Conservation (phyloP, 2,797 vertebrate species). For the Psittacula echo region DNA sequence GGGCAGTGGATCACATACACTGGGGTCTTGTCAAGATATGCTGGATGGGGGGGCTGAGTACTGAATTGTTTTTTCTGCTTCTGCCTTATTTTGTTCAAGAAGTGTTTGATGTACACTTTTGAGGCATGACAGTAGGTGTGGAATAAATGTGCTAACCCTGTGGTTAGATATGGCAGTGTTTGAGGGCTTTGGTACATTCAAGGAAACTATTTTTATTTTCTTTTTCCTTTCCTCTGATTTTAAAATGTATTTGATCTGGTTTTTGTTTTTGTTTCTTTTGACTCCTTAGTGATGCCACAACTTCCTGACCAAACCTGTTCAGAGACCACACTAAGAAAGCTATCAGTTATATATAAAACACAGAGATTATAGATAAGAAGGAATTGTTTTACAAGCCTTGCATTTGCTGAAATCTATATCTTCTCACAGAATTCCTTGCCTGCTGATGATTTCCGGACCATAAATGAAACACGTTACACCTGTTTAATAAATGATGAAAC, state of each 20-base stretch:
- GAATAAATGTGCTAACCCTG: neutral
- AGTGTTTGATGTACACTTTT: neutral
- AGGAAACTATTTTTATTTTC: neutral
- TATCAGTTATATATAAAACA: neutral
- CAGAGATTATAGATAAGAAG: constrained; percentile 1
- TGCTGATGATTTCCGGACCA: constrained; percentile 92
- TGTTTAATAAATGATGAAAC: constrained; percentile 90
- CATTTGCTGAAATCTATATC: constrained; percentile 67
- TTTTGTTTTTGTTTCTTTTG: neutral
- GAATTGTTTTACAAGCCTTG: constrained; percentile 31
- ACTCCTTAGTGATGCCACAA: neutral
- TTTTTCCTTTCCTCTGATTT: neutral
- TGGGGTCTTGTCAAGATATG: neutral
- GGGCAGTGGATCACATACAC: neutral
- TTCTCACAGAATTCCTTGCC: constrained; percentile 81
- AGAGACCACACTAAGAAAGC: neutral
- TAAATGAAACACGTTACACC: constrained; percentile 87
- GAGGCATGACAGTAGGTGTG: neutral
- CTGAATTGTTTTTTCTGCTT: neutral
- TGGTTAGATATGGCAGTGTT: neutral
- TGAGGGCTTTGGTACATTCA: neutral
- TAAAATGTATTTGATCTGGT: neutral
- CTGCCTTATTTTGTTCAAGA: neutral
- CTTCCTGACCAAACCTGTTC: neutral
- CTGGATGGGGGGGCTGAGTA: neutral